Conservation (phyloP, 2,797 vertebrate species). For the Myoxocephalus aenaeus region DNA sequence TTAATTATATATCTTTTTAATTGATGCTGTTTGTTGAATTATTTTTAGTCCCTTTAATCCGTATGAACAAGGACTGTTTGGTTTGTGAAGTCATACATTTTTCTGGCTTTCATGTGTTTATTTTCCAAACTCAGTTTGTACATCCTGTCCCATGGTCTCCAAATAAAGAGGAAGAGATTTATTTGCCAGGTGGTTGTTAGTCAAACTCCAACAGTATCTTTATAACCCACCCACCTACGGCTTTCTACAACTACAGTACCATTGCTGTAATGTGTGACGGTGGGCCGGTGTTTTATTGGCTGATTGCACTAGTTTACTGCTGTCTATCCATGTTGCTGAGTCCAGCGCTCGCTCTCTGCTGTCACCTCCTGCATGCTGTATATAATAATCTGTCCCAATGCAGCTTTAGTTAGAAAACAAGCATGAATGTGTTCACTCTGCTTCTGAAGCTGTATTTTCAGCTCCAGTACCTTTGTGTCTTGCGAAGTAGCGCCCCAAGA, state of each 20-base stretch:
- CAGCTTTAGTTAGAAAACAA: not conserved
- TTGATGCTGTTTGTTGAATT: not conserved
- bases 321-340: not conserved
- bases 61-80: not conserved
- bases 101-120: not conserved
- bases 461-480: slow-evolving; percentile 96
- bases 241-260: not conserved
- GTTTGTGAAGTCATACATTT: not conserved
- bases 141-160: not conserved
- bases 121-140: not conserved
- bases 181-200: not conserved
- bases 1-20: not conserved
- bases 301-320: not conserved
- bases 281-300: not conserved
- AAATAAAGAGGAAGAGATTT: not conserved
- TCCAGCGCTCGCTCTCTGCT: not conserved
- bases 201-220: not conserved
- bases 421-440: not conserved
- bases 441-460: not conserved
- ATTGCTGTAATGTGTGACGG: too few species aligned
- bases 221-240: not conserved
- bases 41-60: not conserved
- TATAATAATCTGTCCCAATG: not conserved
- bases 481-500: slow-evolving; percentile 97
- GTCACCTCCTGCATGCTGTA: not conserved